Evolutionary conservation across 2,888 invertebrate species (phyloP).

Genomic region (Plutella xylostella): DNA sequence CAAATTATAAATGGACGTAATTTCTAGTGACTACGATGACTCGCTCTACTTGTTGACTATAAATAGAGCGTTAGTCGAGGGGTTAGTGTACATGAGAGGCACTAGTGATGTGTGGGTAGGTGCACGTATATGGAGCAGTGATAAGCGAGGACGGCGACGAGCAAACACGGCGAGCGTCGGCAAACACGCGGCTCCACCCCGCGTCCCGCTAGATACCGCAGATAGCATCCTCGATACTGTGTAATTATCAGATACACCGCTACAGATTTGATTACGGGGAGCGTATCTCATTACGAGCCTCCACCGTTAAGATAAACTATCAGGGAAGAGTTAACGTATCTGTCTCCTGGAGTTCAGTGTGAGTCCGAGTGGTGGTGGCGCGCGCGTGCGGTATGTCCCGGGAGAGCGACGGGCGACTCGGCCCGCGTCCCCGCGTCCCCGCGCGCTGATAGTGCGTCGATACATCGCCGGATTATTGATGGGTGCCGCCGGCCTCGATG

Average conservation of each 20-base stretch:
- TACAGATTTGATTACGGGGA: constrained; percentile 58
- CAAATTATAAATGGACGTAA: background rate
- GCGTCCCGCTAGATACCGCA: constrained; percentile 34
- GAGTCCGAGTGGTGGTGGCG: constrained; percentile 4
- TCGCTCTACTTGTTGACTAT: background rate
- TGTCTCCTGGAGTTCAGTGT: constrained; percentile 10
- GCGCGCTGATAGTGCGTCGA: constrained; percentile 15
- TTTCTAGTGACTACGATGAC: constrained; percentile 1
- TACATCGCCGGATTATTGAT: constrained; percentile 50
- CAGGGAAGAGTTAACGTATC: constrained; percentile 20
- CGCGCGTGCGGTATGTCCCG: background rate
- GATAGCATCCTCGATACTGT: constrained; percentile 55
- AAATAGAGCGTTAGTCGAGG: background rate
- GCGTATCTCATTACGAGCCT: constrained; percentile 41
- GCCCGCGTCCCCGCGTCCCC: constrained; percentile 1
- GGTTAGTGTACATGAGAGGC: background rate
- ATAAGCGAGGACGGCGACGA: no score
- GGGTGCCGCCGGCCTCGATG: constrained; percentile 54
- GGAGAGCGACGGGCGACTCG: constrained; percentile 7
- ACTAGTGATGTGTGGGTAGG: no score
- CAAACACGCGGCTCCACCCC: no score
- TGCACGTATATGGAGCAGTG: no score
- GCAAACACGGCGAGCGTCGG: no score
- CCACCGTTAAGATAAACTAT: constrained; percentile 14
- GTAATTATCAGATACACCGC: constrained; percentile 61